A percentile compares a stretch with the other conserved stretches of the same genome.
Conservation (phyloP, 1,140 invertebrate genomes). For the Micrasema longulum region DNA sequence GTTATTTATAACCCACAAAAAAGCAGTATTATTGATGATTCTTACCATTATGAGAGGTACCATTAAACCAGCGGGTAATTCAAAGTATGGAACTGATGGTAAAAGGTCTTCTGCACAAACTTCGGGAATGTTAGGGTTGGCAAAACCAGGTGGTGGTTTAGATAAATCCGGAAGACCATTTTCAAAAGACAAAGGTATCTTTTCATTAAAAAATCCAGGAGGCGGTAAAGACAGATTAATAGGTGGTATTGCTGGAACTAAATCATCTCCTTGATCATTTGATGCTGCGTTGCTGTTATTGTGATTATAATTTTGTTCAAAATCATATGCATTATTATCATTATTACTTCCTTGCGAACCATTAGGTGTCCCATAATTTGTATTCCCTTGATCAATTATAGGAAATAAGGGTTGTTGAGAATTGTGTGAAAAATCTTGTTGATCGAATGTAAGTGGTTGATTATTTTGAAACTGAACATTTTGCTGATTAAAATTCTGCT, state of each 20-base stretch:
- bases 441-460: conserved; percentile 40
- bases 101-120: conserved; percentile 78
- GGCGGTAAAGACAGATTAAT: conserved; percentile 71
- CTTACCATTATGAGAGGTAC: conserved; percentile 90
- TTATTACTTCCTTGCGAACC: conserved; percentile 47
- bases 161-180: conserved; percentile 82
- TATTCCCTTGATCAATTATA: conserved; percentile 17
- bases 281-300: conserved; percentile 28
- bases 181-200: conserved; percentile 61
- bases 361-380: conserved; percentile 39
- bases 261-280: conserved; percentile 57
- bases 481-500: conserved; percentile 59
- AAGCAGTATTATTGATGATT: neutral
- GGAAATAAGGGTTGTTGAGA: conserved; percentile 42
- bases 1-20: neutral
- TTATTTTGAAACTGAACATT: conserved; percentile 53
- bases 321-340: conserved; percentile 56
- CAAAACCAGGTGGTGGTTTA: conserved; percentile 86
- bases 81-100: conserved; percentile 94
- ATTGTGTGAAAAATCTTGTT: conserved; percentile 40
- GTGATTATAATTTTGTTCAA: conserved; percentile 44
- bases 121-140: conserved; percentile 62
- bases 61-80: conserved; percentile 95
- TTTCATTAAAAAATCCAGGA: conserved; percentile 67
- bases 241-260: conserved; percentile 60